Evolutionary conservation across 2,113 vertebrate species (phyloP).

Genomic region (Rhabdornis inornatus): DNA sequence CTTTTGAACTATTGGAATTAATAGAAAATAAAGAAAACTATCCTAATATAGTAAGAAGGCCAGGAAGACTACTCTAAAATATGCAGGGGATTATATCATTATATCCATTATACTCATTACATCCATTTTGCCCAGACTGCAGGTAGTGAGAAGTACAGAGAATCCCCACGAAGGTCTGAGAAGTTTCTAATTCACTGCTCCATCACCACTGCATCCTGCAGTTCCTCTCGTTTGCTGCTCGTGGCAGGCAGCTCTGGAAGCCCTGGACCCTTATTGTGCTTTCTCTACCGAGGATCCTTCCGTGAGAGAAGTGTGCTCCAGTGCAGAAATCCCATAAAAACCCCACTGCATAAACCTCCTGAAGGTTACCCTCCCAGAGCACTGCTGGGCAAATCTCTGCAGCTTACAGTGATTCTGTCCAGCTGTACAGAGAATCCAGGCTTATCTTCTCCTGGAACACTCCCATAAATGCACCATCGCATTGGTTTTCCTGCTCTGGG

Average conservation of each 20-base stretch:
- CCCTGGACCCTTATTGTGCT: not conserved
- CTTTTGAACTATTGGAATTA: not conserved
- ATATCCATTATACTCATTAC: not conserved
- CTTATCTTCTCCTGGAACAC: not conserved
- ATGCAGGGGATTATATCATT: not conserved
- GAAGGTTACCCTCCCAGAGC: not conserved
- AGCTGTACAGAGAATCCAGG: not conserved
- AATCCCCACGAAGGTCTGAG: not conserved
- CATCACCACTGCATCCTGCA: not conserved
- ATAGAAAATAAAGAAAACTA: not conserved
- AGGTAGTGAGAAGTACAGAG: not conserved
- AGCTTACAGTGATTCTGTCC: constrained; percentile 4
- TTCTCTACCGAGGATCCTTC: not conserved
- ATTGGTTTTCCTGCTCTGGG: not conserved
- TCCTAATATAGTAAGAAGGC: not conserved
- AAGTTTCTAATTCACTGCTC: not conserved
- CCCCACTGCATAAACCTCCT: not conserved
- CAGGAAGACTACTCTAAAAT: not conserved
- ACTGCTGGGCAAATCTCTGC: not conserved
- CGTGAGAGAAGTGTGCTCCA: not conserved
- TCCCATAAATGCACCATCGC: not conserved
- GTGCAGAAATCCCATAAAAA: not conserved
- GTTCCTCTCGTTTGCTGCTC: not conserved
- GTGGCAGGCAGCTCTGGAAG: not conserved
- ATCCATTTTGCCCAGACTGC: not conserved